These are phyloP conservation scores for Drosophila setosimentum DNA, from an alignment of 2,888 invertebrate genomes.

Conservation along the genomic window DNA sequence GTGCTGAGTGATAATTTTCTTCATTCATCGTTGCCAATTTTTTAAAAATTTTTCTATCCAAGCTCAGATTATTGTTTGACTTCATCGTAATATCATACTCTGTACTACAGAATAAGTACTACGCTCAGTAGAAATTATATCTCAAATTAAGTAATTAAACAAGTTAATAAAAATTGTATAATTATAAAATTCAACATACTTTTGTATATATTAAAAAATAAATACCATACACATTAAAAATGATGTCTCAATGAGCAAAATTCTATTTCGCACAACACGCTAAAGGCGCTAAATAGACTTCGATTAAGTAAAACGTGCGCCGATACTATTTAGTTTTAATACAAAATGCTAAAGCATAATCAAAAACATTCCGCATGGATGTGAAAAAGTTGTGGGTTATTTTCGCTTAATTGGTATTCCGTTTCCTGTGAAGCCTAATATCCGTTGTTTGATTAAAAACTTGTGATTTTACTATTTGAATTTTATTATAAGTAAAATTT, in stretches of 20 bases:
- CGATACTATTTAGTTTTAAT: not conserved
- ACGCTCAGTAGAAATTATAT: not conserved
- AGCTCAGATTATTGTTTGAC: not conserved
- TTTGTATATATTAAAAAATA: not conserved
- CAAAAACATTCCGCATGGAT: slow-evolving; percentile 17
- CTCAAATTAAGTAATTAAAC: not conserved
- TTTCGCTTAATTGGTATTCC: not conserved
- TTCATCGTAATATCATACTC: not conserved
- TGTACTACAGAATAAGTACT: not conserved
- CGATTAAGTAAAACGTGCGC: not conserved
- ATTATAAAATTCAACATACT: not conserved
- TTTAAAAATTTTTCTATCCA: not conserved
- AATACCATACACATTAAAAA: not conserved
- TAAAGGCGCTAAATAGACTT: not conserved
- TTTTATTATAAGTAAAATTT: not conserved
- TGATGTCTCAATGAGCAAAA: not conserved
- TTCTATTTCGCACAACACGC: not conserved
- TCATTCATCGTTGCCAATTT: not conserved
- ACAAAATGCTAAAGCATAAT: not conserved
- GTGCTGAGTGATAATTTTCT: not conserved
- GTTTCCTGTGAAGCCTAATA: slow-evolving; percentile 6
- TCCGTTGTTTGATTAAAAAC: not conserved
- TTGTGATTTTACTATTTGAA: not conserved
- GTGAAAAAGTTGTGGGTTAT: slow-evolving; percentile 8
- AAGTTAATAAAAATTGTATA: not conserved